Percentiles rank a stretch among this genome's conserved stretches.
These are phyloP conservation scores for Cancer borealis DNA, from an alignment of 2,888 invertebrate species.

Conservation along the genomic window DNA sequence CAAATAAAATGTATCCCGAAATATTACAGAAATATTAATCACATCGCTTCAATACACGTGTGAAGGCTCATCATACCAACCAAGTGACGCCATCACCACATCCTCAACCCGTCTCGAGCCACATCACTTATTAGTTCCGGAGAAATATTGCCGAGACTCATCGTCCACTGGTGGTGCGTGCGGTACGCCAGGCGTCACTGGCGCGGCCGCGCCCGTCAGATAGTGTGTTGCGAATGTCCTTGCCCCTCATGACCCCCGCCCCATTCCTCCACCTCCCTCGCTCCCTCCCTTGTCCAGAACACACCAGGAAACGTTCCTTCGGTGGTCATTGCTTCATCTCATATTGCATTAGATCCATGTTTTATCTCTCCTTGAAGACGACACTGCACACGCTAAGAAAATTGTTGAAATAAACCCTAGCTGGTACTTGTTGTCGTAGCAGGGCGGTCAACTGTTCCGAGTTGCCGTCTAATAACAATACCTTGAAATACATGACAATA, in stretches of 20 bases:
- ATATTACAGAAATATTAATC: neutral
- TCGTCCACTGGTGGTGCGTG: neutral
- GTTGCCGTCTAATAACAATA: neutral
- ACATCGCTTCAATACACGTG: neutral
- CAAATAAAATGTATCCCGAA: neutral
- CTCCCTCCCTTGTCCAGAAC: neutral
- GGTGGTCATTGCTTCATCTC: neutral
- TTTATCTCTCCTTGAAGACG: neutral
- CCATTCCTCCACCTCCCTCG: neutral
- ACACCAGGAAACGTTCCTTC: neutral
- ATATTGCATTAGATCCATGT: neutral
- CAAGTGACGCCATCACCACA: neutral
- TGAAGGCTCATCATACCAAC: neutral
- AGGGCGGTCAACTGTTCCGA: slow-evolving; percentile 24
- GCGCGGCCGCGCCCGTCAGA: neutral
- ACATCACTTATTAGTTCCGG: neutral
- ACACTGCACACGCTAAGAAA: neutral
- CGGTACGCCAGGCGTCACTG: neutral
- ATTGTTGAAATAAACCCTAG: neutral
- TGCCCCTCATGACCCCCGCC: neutral
- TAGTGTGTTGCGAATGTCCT: slow-evolving; percentile 20
- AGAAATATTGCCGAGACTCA: neutral
- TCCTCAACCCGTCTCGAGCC: neutral
- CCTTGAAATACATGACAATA: neutral
- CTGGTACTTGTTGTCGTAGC: neutral